phyloP scores from a whole-genome alignment of 2,113 vertebrate species.

The Illadopsis cleaveri region DNA sequence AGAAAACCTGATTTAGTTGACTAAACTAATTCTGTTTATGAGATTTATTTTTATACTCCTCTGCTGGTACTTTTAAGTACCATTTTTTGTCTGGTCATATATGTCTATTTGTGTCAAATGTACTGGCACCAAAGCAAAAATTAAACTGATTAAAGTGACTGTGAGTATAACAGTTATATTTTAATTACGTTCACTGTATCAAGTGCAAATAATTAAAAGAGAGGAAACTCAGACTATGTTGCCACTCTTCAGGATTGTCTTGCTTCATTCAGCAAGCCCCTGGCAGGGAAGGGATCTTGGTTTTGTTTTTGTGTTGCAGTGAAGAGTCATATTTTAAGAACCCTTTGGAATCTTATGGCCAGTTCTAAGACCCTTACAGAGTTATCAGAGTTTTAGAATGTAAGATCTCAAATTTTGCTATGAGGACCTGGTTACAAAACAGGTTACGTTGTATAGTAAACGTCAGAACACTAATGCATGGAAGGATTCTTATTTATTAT shows the following conservation, averaged over 20 bases:
- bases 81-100: not conserved
- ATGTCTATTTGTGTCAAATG: not conserved
- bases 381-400: not conserved
- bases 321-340: not conserved
- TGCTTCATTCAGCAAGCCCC: not conserved
- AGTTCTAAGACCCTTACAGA: not conserved
- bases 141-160: not conserved
- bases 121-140: not conserved
- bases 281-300: not conserved
- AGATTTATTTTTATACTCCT: not conserved
- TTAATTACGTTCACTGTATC: not conserved
- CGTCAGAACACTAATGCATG: not conserved
- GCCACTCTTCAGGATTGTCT: not conserved
- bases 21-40: not conserved
- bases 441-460: not conserved
- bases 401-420: not conserved
- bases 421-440: not conserved
- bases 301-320: not conserved
- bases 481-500: not conserved
- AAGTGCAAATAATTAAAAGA: not conserved
- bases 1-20: not conserved
- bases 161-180: not conserved
- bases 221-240: not conserved
- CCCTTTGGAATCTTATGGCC: not conserved
- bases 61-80: not conserved